phyloP scores from a whole-genome alignment of 2,797 vertebrate genomes.

The Trematocara caparti region DNA sequence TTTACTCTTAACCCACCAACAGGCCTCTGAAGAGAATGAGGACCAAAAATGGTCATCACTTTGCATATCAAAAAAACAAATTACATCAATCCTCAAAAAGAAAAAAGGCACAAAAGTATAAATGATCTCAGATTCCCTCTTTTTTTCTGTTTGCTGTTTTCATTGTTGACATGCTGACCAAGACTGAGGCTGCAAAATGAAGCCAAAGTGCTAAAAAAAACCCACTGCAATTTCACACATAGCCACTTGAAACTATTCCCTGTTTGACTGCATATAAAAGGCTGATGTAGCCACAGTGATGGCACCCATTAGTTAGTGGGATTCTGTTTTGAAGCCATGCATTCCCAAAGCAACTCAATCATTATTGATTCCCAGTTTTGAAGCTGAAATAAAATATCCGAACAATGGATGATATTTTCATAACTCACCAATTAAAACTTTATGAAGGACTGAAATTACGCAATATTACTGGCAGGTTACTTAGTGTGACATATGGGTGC shows the following conservation, averaged over 20 bases:
- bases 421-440: background rate
- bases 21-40: background rate
- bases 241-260: background rate
- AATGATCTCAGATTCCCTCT: background rate
- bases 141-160: background rate
- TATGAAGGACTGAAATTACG: background rate
- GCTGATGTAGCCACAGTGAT: background rate
- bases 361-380: background rate
- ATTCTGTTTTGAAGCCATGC: background rate
- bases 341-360: background rate
- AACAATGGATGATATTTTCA: background rate
- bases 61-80: background rate
- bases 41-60: background rate
- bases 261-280: background rate
- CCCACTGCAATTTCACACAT: rapidly evolving
- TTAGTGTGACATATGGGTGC: background rate
- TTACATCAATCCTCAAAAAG: background rate
- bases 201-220: background rate
- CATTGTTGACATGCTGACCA: background rate
- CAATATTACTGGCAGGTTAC: background rate
- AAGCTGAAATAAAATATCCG: background rate
- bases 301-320: background rate
- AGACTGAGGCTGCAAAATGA: background rate
- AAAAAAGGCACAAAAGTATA: background rate
- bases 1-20: background rate